Conservation (phyloP, 2,888 invertebrate species). For the Epirrita christyi region DNA sequence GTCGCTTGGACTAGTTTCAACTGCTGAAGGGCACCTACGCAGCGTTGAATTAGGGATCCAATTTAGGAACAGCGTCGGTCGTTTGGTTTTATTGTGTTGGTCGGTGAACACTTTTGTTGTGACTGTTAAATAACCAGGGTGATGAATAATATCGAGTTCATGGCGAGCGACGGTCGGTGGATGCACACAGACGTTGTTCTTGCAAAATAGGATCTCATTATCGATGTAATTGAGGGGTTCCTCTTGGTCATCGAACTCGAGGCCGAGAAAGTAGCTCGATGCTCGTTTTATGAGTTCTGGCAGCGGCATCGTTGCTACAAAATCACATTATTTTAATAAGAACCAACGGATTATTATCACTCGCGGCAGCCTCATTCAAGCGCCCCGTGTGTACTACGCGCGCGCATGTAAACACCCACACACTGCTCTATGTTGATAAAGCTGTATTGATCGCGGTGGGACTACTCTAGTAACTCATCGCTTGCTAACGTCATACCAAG, state of each 20-base stretch:
- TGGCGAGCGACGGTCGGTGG: constrained; percentile 94
- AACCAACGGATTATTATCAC: constrained; percentile 51
- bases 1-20: constrained; percentile 85
- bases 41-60: constrained; percentile 98
- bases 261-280: constrained; percentile 91
- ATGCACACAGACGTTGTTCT: constrained; percentile 99
- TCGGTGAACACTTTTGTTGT: constrained; percentile 92
- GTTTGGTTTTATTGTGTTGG: constrained; percentile 89
- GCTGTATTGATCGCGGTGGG: constrained; percentile 71
- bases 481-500: constrained; percentile 58
- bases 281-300: constrained; percentile 91
- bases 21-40: constrained; percentile 91
- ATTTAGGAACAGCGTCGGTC: constrained; percentile 94
- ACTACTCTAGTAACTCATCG: constrained; percentile 55
- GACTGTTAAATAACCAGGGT: constrained; percentile 96
- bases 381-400: constrained; percentile 74
- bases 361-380: constrained; percentile 68
- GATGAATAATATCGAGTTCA: constrained; percentile 93
- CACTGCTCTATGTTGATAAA: constrained; percentile 77
- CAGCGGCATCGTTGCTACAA: constrained; percentile 87
- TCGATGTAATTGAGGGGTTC: constrained; percentile 89
- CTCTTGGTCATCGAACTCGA: constrained; percentile 86
- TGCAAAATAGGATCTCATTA: constrained; percentile 94
- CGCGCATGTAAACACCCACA: constrained; percentile 81
- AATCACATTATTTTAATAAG: constrained; percentile 61